These are phyloP conservation scores for Drosophila suboccidentalis DNA, from an alignment of 2,888 invertebrate genomes.

Conservation along the genomic window DNA sequence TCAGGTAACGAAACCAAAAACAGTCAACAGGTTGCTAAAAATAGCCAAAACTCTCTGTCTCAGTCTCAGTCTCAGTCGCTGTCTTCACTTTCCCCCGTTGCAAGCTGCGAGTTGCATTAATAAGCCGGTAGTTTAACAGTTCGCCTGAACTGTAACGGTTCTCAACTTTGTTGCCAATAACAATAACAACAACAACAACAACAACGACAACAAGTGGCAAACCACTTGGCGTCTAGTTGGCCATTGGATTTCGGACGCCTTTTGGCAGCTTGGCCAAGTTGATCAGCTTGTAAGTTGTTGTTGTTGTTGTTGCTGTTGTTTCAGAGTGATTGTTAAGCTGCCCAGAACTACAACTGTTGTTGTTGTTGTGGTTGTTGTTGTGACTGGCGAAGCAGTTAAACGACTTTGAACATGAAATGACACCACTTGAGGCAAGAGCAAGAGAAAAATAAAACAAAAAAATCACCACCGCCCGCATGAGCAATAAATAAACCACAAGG, in stretches of 20 bases:
- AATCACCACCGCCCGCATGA: conserved; percentile 29
- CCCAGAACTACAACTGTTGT: conserved; percentile 9
- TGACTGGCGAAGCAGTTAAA: conserved; percentile 54
- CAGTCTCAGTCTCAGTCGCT: conserved; percentile 4
- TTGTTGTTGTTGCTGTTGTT: conserved; percentile 17
- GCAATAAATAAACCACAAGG: conserved; percentile 54
- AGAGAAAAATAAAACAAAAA: neutral
- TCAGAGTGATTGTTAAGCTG: conserved; percentile 53
- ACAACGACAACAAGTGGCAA: conserved; percentile 23
- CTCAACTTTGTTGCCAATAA: conserved; percentile 49
- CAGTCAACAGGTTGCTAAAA: conserved; percentile 36
- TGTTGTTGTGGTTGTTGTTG: conserved; percentile 35
- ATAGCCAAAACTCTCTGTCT: conserved; percentile 35
- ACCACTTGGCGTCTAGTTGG: conserved; percentile 47
- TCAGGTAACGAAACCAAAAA: conserved; percentile 9
- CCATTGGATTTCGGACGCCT: conserved; percentile 49
- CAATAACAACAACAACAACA: conserved; percentile 4
- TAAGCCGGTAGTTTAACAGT: conserved; percentile 46
- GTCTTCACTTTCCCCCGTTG: conserved; percentile 45
- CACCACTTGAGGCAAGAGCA: conserved; percentile 38
- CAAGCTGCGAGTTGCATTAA: neutral
- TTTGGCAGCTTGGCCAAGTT: conserved; percentile 68
- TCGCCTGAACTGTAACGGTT: conserved; percentile 61
- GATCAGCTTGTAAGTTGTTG: conserved; percentile 21
- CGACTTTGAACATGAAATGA: conserved; percentile 63